Percentiles rank a stretch among this genome's conserved stretches.
phyloP scores from a whole-genome alignment of 2,888 invertebrate species.

The Cantharis rustica region DNA sequence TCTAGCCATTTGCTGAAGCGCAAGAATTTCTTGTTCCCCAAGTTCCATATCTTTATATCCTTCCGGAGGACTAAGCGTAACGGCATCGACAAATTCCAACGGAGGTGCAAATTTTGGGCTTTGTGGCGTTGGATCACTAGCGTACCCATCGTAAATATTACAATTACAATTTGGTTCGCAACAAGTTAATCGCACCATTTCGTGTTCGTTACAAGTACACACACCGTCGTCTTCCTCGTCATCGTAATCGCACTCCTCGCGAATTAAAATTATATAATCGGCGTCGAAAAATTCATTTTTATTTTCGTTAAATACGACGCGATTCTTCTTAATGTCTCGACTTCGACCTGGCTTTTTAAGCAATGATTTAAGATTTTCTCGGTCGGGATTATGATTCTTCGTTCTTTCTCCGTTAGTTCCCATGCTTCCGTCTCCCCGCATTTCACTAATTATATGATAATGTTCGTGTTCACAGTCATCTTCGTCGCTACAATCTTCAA shows the following conservation, averaged over 20 bases:
- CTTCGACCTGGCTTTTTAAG: conserved; percentile 75
- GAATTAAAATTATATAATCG: conserved; percentile 87
- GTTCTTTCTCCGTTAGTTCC: conserved; percentile 51
- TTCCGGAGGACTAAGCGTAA: conserved; percentile 88
- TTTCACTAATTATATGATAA: conserved; percentile 32
- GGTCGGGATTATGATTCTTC: conserved; percentile 63
- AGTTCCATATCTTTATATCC: conserved; percentile 87
- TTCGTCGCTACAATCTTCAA: conserved; percentile 40
- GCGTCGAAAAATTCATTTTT: conserved; percentile 91
- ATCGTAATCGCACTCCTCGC: conserved; percentile 85
- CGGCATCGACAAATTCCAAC: conserved; percentile 76
- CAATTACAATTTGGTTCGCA: conserved; percentile 70
- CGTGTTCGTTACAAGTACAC: conserved; percentile 75
- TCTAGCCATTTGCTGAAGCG: conserved; percentile 60
- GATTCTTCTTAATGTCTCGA: conserved; percentile 62
- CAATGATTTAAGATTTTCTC: conserved; percentile 71
- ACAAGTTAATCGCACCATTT: conserved; percentile 66
- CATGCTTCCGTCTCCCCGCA: conserved; percentile 56
- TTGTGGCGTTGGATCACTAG: conserved; percentile 51
- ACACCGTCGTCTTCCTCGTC: conserved; percentile 74
- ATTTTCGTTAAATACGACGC: conserved; percentile 87
- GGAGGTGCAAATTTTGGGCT: conserved; percentile 69
- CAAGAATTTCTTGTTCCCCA: conserved; percentile 63
- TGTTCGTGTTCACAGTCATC: conserved; percentile 38
- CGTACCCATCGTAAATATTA: conserved; percentile 48